Evolutionary conservation across 2,888 invertebrate species (phyloP).

Genomic region (Luffia ferchaultella): DNA sequence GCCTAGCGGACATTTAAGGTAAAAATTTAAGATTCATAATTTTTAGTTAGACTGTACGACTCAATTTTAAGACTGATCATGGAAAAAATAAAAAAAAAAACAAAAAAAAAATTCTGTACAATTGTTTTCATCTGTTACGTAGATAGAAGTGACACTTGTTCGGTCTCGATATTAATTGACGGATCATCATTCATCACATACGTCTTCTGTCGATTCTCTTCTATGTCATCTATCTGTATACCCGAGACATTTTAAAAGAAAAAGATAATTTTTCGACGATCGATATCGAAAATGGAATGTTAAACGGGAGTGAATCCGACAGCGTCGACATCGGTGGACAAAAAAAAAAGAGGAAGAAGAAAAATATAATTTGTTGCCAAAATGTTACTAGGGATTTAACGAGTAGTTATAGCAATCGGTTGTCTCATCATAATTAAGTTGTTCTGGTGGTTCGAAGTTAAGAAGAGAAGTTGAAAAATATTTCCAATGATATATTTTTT

Average conservation of each 20-base stretch:
- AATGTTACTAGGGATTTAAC: slow-evolving; percentile 62
- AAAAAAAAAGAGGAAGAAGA: slow-evolving; percentile 29
- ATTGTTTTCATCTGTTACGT: slow-evolving; percentile 27
- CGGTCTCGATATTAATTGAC: slow-evolving; percentile 3
- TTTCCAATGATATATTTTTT: slow-evolving; percentile 67
- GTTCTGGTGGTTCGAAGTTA: slow-evolving; percentile 60
- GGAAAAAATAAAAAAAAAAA: slow-evolving; percentile 39
- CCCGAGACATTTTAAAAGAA: no score
- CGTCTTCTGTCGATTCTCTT: slow-evolving; percentile 40
- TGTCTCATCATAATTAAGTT: slow-evolving; percentile 59
- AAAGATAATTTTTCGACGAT: neutral
- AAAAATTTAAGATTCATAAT: slow-evolving; percentile 50
- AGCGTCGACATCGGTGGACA: slow-evolving; percentile 40
- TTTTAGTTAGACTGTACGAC: slow-evolving; percentile 63
- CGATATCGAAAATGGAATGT: slow-evolving; percentile 35
- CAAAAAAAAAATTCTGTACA: slow-evolving; percentile 30
- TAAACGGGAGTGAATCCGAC: slow-evolving; percentile 30
- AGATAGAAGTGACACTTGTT: slow-evolving; percentile 4
- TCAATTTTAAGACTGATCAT: slow-evolving; percentile 68
- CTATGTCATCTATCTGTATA: slow-evolving; percentile 41
- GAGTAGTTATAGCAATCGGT: slow-evolving; percentile 61
- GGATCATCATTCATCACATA: slow-evolving; percentile 11
- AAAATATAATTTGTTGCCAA: slow-evolving; percentile 65
- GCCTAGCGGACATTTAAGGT: slow-evolving; percentile 53
- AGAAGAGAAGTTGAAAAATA: slow-evolving; percentile 61